phyloP scores from a whole-genome alignment of 2,113 vertebrate species.

The Oncorhynchus mykiss region DNA sequence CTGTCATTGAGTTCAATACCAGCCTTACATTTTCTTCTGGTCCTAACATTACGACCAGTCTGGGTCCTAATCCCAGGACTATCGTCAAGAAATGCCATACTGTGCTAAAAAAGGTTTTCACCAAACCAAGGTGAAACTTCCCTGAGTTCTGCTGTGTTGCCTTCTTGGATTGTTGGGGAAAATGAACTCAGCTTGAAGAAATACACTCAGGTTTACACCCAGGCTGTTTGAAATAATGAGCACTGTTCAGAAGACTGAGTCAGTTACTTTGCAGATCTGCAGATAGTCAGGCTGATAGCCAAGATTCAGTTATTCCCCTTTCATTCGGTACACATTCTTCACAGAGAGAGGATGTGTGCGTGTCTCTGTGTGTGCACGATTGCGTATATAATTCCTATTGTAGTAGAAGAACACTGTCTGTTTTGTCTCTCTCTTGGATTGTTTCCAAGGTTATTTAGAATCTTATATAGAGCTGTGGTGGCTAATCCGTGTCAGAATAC shows the following conservation, averaged over 20 bases:
- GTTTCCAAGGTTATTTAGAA: constrained; percentile 51
- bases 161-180: constrained; percentile 21
- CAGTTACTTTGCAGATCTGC: constrained; percentile 38
- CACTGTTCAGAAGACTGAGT: constrained; percentile 36
- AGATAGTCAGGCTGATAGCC: constrained; percentile 49
- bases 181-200: background rate
- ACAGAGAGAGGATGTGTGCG: background rate
- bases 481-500: constrained; percentile 60
- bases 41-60: background rate
- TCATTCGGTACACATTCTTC: background rate
- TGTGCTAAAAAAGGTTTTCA: background rate
- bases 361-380: too few species aligned
- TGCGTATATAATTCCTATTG: constrained; percentile 47
- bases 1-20: background rate
- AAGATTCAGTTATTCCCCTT: constrained; percentile 46
- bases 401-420: constrained; percentile 18
- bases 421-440: constrained; percentile 38
- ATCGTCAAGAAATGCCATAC: background rate
- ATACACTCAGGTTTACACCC: constrained; percentile 5
- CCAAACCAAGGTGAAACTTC: background rate
- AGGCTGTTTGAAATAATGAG: constrained; percentile 44
- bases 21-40: background rate
- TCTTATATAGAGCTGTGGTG: constrained; percentile 32
- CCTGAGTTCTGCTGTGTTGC: background rate
- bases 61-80: background rate